These are phyloP conservation scores for Cylindroiulus punctatus DNA, from an alignment of 2,888 invertebrate genomes.

Conservation along the genomic window DNA sequence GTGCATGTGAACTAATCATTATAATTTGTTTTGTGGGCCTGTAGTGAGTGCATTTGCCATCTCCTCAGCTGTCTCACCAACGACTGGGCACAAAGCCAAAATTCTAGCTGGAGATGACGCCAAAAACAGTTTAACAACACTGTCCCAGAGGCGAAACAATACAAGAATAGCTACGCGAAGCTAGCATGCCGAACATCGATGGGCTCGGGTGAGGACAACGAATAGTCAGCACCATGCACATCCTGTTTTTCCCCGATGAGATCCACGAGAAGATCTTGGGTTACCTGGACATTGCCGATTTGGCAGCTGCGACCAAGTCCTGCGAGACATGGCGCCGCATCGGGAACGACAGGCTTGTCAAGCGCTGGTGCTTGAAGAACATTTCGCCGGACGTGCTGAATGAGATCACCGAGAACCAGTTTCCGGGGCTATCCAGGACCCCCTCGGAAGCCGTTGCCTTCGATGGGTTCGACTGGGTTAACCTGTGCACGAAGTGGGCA, in stretches of 20 bases:
- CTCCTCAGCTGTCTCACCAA: neutral
- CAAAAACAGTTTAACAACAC: too few species aligned
- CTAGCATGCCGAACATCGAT: neutral
- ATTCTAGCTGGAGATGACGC: neutral
- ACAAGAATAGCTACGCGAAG: neutral
- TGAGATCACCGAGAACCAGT: conserved; percentile 48
- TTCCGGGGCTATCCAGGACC: neutral
- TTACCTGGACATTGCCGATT: conserved; percentile 45
- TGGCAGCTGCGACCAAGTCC: neutral
- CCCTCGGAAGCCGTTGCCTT: neutral
- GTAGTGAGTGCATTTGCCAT: neutral
- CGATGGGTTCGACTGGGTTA: conserved; percentile 35
- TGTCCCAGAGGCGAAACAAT: neutral
- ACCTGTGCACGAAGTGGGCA: conserved; percentile 7
- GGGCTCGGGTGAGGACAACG: neutral
- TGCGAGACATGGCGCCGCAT: conserved; percentile 1
- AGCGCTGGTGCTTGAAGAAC: conserved; percentile 52
- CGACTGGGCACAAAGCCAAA: neutral
- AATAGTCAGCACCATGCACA: conserved; percentile 8
- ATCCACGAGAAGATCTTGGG: conserved; percentile 52
- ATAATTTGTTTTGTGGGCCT: too few species aligned
- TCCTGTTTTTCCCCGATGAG: conserved; percentile 30
- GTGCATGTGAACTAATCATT: too few species aligned
- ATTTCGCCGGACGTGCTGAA: conserved; percentile 47
- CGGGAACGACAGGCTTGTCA: neutral